A percentile compares a stretch with the other conserved stretches of the same genome.
These are phyloP conservation scores for Castor canadensis DNA, from an alignment of 2,113 vertebrate species.

Conservation along the genomic window DNA sequence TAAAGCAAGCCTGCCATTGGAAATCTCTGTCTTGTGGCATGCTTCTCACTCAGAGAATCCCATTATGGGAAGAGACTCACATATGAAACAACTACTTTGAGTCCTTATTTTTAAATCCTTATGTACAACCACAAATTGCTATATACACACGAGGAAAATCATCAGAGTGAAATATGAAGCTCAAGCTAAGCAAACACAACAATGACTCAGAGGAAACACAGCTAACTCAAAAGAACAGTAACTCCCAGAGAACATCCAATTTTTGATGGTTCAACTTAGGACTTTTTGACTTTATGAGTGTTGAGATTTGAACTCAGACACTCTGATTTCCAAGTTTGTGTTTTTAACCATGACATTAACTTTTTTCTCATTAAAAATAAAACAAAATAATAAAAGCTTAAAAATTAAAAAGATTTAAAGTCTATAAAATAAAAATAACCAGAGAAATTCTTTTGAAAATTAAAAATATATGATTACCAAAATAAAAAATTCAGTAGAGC, in stretches of 20 bases:
- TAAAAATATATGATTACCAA: constrained; percentile 44
- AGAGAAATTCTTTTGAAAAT: constrained; percentile 44
- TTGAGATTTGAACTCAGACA: neutral
- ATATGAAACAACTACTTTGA: neutral
- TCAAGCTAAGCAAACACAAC: neutral
- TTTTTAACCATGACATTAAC: constrained; percentile 39
- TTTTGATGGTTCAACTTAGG: neutral
- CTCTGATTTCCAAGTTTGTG: constrained; percentile 27
- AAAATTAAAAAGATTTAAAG: constrained; percentile 23
- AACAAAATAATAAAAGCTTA: constrained; percentile 27
- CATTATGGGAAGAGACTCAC: neutral
- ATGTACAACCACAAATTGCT: neutral
- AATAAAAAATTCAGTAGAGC: constrained; percentile 36
- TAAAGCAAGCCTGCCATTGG: neutral
- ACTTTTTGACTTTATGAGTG: neutral
- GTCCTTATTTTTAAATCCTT: neutral
- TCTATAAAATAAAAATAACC: constrained; percentile 41
- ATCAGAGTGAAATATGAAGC: neutral
- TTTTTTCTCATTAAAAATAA: constrained; percentile 49
- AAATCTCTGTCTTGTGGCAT: neutral
- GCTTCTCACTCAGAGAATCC: neutral
- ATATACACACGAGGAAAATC: neutral
- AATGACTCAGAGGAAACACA: neutral
- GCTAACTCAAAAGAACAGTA: neutral
- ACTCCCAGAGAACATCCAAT: neutral